phyloP scores from a whole-genome alignment of 1,140 invertebrate species.

The Tyrophagus putrescentiae region DNA sequence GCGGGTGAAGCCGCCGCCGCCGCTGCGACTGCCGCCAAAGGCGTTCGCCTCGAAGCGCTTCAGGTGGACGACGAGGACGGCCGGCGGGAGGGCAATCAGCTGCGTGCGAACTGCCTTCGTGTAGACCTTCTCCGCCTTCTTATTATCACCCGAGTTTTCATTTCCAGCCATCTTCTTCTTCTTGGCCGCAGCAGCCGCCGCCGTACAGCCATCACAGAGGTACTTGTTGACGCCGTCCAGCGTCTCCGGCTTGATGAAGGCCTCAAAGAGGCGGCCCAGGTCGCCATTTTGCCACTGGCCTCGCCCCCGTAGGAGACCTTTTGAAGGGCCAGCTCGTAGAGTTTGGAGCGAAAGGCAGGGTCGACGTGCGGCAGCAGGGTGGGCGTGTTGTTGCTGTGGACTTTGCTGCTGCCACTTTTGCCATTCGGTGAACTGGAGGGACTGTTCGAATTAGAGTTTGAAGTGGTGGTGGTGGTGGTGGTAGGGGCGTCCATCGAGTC shows the following conservation, averaged over 20 bases:
- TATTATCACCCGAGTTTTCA: too few relatives aligned
- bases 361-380: slow-evolving; percentile 45
- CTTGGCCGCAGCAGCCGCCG: too few relatives aligned
- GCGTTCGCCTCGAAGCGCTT: slow-evolving; percentile 47
- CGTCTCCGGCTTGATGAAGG: slow-evolving; percentile 74
- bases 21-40: background rate
- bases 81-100: slow-evolving; percentile 71
- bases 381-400: too few relatives aligned
- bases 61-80: slow-evolving; percentile 81
- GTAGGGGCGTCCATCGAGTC: background rate
- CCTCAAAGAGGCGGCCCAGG: slow-evolving; percentile 43
- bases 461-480: slow-evolving; percentile 2
- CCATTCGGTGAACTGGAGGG: background rate
- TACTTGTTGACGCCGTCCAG: slow-evolving; percentile 82
- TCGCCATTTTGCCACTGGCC: background rate
- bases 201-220: slow-evolving; percentile 68
- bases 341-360: background rate
- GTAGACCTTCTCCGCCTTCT: too few relatives aligned
- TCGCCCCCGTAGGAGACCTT: background rate
- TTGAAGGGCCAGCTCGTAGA: background rate
- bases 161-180: slow-evolving; percentile 27
- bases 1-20: slow-evolving; percentile 17
- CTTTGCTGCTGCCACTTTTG: too few relatives aligned
- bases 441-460: too few relatives aligned
- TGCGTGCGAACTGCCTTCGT: slow-evolving; percentile 82